Conservation (phyloP, 2,797 vertebrate species). For the Nyctalus aviator region DNA sequence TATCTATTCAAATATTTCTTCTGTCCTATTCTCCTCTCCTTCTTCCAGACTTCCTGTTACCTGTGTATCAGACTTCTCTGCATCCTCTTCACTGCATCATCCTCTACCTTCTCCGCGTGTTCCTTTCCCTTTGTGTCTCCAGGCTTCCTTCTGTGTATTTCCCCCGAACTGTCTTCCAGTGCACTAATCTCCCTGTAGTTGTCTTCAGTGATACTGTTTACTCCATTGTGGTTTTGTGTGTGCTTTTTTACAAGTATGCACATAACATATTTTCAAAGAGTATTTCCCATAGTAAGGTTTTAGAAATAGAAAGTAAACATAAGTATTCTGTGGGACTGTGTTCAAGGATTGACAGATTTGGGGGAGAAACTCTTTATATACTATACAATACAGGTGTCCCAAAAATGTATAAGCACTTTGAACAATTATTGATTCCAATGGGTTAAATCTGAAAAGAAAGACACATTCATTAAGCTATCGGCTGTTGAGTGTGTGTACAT, state of each 20-base stretch:
- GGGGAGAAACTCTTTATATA: constrained; percentile 6
- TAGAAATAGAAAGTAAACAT: constrained; percentile 40
- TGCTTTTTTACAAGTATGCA: background rate
- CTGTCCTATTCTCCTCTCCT: background rate
- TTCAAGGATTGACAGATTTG: constrained; percentile 39
- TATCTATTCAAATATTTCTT: background rate
- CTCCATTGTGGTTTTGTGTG: background rate
- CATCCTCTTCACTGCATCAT: background rate
- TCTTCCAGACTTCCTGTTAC: background rate
- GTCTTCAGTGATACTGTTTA: background rate
- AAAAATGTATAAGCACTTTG: background rate
- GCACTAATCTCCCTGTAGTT: background rate
- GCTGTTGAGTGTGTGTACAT: background rate
- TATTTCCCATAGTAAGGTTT: constrained; percentile 39
- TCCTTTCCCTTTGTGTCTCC: background rate
- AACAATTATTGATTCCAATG: background rate
- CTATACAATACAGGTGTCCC: background rate
- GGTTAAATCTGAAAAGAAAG: background rate
- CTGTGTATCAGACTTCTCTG: fast-evolving
- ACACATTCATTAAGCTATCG: background rate
- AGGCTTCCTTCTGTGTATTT: background rate
- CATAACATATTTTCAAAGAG: constrained; percentile 37
- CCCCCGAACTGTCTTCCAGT: background rate
- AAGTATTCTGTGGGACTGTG: constrained; percentile 26
- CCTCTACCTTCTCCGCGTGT: no score